Evolutionary conservation across 2,888 invertebrate species (phyloP), one percentile per base, ranked within the genome.

Genomic region (Cheilosia vernalis): DNA sequence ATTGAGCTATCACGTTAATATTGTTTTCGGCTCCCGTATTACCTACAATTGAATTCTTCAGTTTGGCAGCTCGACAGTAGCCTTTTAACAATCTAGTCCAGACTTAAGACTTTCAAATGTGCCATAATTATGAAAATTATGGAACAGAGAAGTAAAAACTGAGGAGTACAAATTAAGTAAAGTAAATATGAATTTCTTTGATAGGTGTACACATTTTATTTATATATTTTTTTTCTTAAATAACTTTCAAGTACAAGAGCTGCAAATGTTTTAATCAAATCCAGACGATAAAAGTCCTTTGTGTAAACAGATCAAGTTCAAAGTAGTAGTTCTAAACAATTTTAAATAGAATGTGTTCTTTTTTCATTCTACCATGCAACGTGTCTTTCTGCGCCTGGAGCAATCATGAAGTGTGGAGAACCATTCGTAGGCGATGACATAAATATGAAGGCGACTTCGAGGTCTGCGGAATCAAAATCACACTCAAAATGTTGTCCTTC

Each of bases 221-320:
- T 17, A 47, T 17, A 47, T 47, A 17, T 17, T 13, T 37, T 13
- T 13, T 37, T 37, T 37, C 13, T 37, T 37, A 13, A 37, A 37
- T 37, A 37, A 37, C 37, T 13, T 33, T 37, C 33, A 37, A 37
- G 33, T 37, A 37, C 13, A 37, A 37, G 37, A 37, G 37, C 37
- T 13, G 13, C 37, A 3, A 17, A 17, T 47, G 7, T 47, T 17
- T 3, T 47, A 19, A 51, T 74, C 37, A 30, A 53, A 77, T 77
- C 76, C 76, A 67, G 76, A 77, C 76, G 67, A 24, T 17, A 47
- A 37, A 24, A 60, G 76, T 77, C 76, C 67, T 67, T 67, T 77
- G 76, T 67, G 67, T 66, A 17, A 27, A 19, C 33, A 61, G 7
- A 37, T 15, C 7, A 49, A 49, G 19, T 21, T 42, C 30, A 1